Evolutionary conservation across 2,797 vertebrate genomes (phyloP).

Genomic region (Galaxias olidus): DNA sequence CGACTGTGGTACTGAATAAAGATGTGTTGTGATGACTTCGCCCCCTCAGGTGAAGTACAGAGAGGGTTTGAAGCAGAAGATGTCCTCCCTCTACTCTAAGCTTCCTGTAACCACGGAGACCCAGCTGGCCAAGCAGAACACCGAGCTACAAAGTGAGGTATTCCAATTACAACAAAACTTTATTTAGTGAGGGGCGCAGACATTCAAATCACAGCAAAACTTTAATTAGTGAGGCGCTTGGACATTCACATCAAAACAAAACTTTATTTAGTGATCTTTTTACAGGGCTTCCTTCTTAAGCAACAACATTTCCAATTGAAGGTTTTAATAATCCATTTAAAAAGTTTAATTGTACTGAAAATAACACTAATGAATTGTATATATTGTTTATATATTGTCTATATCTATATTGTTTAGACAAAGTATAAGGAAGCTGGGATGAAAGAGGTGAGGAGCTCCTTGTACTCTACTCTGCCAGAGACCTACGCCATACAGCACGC

Average conservation of each 20-base stretch:
- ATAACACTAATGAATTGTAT: conserved; percentile 26
- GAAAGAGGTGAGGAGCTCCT: conserved; percentile 63
- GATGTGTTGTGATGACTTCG: conserved; percentile 2
- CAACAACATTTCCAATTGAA: no score
- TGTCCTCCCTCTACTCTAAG: conserved; percentile 6
- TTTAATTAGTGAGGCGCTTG: no score
- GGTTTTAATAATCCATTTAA: no score
- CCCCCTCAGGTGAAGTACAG: conserved; percentile 14
- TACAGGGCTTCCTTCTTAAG: no score
- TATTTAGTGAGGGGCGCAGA: no score
- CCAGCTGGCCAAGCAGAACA: conserved; percentile 49
- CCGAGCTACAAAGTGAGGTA: conserved; percentile 64
- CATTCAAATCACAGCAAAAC: conserved; percentile 12
- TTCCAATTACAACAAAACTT: neutral
- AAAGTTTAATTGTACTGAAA: no score
- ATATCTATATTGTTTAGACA: conserved; percentile 62
- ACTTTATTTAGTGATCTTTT: no score
- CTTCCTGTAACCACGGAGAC: conserved; percentile 29
- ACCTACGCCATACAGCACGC: conserved; percentile 83
- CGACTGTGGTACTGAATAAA: neutral
- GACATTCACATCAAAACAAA: neutral
- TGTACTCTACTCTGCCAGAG: conserved; percentile 81
- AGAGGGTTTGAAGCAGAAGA: neutral
- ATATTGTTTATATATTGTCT: conserved; percentile 51
- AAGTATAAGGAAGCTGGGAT: conserved; percentile 68